phyloP scores from a whole-genome alignment of 1,140 invertebrate species.

The Dryas iulia region DNA sequence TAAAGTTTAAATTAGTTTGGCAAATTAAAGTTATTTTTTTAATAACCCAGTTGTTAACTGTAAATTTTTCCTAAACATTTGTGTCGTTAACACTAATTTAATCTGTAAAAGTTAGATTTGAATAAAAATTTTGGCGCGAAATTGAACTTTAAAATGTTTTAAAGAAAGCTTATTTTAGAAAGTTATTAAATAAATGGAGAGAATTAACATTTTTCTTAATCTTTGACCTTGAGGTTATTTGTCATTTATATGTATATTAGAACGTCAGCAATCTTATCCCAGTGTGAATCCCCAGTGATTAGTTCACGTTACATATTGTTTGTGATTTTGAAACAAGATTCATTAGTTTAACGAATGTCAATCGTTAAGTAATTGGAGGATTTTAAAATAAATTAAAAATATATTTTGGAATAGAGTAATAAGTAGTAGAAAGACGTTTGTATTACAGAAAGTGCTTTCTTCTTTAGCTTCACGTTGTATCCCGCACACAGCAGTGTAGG shows the following conservation, averaged over 20 bases:
- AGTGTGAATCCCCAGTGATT: constrained; percentile 26
- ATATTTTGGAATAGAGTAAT: no score
- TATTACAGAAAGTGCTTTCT: no score
- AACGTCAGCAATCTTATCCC: constrained; percentile 49
- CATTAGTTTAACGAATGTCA: not conserved
- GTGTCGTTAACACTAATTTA: constrained; percentile 42
- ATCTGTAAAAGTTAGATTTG: constrained; percentile 6
- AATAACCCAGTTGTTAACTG: constrained; percentile 45
- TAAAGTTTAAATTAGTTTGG: constrained; percentile 34
- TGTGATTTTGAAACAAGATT: not conserved
- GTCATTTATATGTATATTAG: constrained; percentile 58
- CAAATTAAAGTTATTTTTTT: constrained; percentile 21
- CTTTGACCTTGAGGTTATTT: constrained; percentile 52
- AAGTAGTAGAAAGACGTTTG: no score
- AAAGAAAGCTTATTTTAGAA: not conserved
- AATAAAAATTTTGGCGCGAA: not conserved
- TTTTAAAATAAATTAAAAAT: no score
- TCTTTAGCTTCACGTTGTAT: no score
- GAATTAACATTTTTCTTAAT: constrained; percentile 27
- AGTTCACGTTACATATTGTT: constrained; percentile 39
- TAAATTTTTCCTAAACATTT: constrained; percentile 58
- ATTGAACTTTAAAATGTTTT: not conserved
- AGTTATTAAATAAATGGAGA: not conserved
- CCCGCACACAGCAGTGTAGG: no score
- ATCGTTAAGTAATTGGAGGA: not conserved